A percentile compares a stretch with the other conserved stretches of the same genome.
phyloP scores from a whole-genome alignment of 2,888 invertebrate genomes.

The Cryptophagus acutangulus region DNA sequence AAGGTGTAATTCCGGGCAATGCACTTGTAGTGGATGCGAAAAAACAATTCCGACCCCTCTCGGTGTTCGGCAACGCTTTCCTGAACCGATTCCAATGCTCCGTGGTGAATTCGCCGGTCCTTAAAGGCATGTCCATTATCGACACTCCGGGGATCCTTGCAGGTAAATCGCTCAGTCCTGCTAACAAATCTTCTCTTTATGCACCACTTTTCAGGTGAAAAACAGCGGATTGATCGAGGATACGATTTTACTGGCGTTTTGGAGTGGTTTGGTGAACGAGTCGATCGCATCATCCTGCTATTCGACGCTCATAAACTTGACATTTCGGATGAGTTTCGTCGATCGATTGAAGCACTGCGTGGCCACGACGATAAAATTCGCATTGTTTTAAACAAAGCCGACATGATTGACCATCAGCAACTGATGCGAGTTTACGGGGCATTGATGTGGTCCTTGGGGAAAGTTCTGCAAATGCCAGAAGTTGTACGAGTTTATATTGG shows the following conservation, averaged over 20 bases:
- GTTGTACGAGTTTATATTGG: constrained; percentile 99
- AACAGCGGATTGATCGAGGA: constrained; percentile 87
- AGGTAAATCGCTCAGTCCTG: constrained; percentile 27
- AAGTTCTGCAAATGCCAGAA: constrained; percentile 96
- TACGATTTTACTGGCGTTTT: constrained; percentile 97
- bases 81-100: constrained; percentile 97
- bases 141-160: constrained; percentile 89
- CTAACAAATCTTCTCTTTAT: background rate
- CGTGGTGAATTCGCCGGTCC: constrained; percentile 79
- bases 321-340: constrained; percentile 96
- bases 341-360: constrained; percentile 92
- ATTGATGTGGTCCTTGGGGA: constrained; percentile 98
- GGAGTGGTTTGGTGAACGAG: constrained; percentile 99
- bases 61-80: constrained; percentile 97
- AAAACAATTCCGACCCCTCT: constrained; percentile 90
- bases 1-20: constrained; percentile 90
- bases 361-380: constrained; percentile 97
- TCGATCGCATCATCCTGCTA: constrained; percentile 92
- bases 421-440: constrained; percentile 98
- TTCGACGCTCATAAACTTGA: constrained; percentile 99
- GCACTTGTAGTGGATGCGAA: constrained; percentile 97
- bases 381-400: constrained; percentile 97
- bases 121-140: constrained; percentile 92
- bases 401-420: constrained; percentile 98
- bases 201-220: constrained; percentile 67